Evolutionary conservation across 2,888 invertebrate species (phyloP).

Genomic region (Rhorus exstirpatorius): DNA sequence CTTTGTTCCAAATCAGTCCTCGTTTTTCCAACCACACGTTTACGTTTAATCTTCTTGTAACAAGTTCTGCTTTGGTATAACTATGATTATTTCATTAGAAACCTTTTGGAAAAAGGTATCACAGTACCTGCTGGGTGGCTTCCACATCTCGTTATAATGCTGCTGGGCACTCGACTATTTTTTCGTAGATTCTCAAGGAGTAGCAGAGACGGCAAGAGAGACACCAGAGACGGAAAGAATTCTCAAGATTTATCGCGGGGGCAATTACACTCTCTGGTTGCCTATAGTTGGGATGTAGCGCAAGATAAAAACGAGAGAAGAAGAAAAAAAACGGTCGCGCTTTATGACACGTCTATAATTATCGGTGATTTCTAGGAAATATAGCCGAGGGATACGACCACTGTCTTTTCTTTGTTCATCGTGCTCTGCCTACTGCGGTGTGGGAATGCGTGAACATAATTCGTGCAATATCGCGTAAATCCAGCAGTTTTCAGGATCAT

Average conservation of each 20-base stretch:
- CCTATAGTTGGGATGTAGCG: slow-evolving; percentile 32
- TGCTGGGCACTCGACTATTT: slow-evolving; percentile 38
- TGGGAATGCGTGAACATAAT: slow-evolving; percentile 32
- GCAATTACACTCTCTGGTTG: slow-evolving; percentile 63
- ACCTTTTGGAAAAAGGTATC: slow-evolving; percentile 17
- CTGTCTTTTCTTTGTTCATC: slow-evolving; percentile 67
- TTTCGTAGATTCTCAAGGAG: slow-evolving; percentile 56
- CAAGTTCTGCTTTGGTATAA: slow-evolving; percentile 42
- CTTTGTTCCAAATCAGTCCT: slow-evolving; percentile 10
- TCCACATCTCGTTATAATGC: slow-evolving; percentile 29
- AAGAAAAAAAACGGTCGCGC: slow-evolving; percentile 56
- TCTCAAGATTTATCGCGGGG: slow-evolving; percentile 67
- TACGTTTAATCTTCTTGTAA: slow-evolving; percentile 41
- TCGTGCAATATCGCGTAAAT: slow-evolving; percentile 62
- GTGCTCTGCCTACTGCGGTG: neutral
- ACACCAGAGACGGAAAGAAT: slow-evolving; percentile 46
- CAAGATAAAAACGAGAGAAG: slow-evolving; percentile 44
- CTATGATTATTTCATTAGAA: slow-evolving; percentile 62
- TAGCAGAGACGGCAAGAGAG: slow-evolving; percentile 33
- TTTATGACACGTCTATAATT: slow-evolving; percentile 73
- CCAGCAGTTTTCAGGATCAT: slow-evolving; percentile 61
- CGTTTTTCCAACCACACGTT: slow-evolving; percentile 32
- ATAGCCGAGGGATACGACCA: slow-evolving; percentile 59
- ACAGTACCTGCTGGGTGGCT: slow-evolving; percentile 44
- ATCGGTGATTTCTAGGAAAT: slow-evolving; percentile 73